Conservation (phyloP, 2,113 vertebrate species). For the Neopipo cinnamomea region DNA sequence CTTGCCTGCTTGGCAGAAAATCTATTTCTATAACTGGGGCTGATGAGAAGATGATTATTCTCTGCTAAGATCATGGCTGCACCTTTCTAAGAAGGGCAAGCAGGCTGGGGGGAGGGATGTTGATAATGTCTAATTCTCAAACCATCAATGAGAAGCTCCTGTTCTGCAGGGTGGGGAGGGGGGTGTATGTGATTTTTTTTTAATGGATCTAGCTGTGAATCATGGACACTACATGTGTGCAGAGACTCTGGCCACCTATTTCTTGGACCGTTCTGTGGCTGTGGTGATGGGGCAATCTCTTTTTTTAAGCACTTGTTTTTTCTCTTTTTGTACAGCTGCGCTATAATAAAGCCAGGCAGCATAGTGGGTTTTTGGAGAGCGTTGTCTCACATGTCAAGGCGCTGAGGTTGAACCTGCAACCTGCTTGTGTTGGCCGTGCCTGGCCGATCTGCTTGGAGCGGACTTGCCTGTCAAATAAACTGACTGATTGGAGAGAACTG, state of each 20-base stretch:
- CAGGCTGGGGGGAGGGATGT: not conserved
- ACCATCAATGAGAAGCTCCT: not conserved
- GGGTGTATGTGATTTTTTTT: not conserved
- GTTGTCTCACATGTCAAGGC: not conserved
- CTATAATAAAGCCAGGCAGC: not conserved
- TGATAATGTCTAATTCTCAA: slow-evolving; percentile 13
- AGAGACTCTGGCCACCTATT: not conserved
- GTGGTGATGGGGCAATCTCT: not conserved
- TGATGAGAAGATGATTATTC: slow-evolving; percentile 66
- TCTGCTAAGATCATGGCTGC: not conserved
- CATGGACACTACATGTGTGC: not conserved
- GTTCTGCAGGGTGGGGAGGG: not conserved
- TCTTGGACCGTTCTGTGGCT: not conserved
- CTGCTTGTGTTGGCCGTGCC: not conserved
- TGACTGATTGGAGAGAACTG: not conserved
- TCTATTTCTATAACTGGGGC: slow-evolving; percentile 99
- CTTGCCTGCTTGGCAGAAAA: slow-evolving; percentile 96
- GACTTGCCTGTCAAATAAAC: slow-evolving; percentile 50
- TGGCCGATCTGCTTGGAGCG: not conserved
- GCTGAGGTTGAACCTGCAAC: not conserved
- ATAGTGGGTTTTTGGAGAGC: not conserved
- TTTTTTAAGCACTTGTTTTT: slow-evolving; percentile 23
- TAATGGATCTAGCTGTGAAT: not conserved
- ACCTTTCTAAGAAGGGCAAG: not conserved
- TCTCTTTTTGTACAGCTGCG: slow-evolving; percentile 29